Base-by-base conservation (phyloP, 1,140 invertebrate genomes). In the Drosophila rufa region DNA sequence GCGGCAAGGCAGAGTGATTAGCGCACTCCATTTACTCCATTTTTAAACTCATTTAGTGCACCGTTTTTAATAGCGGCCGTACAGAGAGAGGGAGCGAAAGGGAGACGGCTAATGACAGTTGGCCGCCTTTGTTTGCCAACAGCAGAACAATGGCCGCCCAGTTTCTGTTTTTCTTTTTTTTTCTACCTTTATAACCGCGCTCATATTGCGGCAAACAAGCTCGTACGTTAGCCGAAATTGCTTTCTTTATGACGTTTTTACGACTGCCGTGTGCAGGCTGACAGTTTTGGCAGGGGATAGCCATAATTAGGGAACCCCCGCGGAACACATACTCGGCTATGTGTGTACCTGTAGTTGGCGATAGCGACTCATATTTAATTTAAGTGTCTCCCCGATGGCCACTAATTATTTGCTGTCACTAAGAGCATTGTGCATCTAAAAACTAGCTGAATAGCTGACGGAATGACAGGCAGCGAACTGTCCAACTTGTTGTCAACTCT, bases 231-330 rank as follows among this genome's bases (percentile, higher is more conserved):
- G 80, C 48, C 55, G 64, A 89, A 87, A 89, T 89, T 67, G 74
- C 65, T 80, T 84, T 75, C 85, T 81, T 89, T 87, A 87, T 87
- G 84, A 89, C 77, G 82, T 55, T 87, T 87, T 87, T 87, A 87
- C 68, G 84, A 89, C 66, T 75, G 82, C 30, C 77, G 65, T 78
- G 81, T 80, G 68, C 60, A 62, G 79, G 80, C 65, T 80, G 80
- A 67, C 74, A 71, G 66, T 53, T 75, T 50, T 53, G 65, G 43
- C 61, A 50, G 64, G 61, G 68, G 40, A 51, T 65, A 45, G 73
- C 61, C 69, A 79, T 87, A 87, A 89, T 89, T 87, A 84, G 80
- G 53, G 73, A 48, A 48, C 68, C 59, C 59, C 65, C 56, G 50
- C 50, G 75, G 59, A 40, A 46, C 25, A 36, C 56, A 19, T 50